A percentile compares a stretch with the other conserved stretches of the same genome.
Evolutionary conservation across 2,888 invertebrate genomes (phyloP).

Genomic region (Tipula helvola): DNA sequence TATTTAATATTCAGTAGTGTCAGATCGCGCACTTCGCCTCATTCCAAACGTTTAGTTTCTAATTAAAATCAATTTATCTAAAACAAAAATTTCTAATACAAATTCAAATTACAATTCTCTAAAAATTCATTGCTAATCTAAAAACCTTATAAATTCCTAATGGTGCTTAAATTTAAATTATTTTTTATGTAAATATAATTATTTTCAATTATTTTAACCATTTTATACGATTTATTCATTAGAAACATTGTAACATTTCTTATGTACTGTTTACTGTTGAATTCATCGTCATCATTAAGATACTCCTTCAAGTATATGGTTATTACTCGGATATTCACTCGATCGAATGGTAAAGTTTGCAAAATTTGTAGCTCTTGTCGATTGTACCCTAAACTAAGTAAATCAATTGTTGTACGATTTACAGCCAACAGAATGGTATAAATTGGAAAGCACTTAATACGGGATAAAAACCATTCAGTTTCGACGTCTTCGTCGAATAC

Average conservation of each 20-base stretch:
- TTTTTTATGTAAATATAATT: conserved; percentile 29
- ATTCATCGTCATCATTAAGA: conserved; percentile 16
- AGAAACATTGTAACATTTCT: conserved; percentile 34
- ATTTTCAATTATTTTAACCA: conserved; percentile 31
- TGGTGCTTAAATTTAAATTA: neutral
- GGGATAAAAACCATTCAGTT: conserved; percentile 49
- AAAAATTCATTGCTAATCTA: neutral
- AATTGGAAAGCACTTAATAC: conserved; percentile 75
- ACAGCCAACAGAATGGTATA: conserved; percentile 69
- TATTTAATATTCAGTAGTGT: neutral
- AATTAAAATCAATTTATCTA: neutral
- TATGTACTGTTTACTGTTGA: conserved; percentile 21
- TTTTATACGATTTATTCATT: conserved; percentile 32
- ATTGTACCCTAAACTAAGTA: conserved; percentile 47
- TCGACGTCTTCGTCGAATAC: conserved; percentile 36
- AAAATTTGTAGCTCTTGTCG: conserved; percentile 36
- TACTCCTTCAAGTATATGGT: conserved; percentile 30
- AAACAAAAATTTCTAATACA: neutral
- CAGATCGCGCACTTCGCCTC: neutral
- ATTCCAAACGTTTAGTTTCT: neutral
- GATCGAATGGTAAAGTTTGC: conserved; percentile 34
- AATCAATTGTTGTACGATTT: conserved; percentile 53
- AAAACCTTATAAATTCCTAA: neutral
- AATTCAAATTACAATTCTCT: conserved; percentile 5
- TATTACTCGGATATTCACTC: conserved; percentile 33